phyloP scores from a whole-genome alignment of 1,140 invertebrate species.

The Euura saliciscinereae region DNA sequence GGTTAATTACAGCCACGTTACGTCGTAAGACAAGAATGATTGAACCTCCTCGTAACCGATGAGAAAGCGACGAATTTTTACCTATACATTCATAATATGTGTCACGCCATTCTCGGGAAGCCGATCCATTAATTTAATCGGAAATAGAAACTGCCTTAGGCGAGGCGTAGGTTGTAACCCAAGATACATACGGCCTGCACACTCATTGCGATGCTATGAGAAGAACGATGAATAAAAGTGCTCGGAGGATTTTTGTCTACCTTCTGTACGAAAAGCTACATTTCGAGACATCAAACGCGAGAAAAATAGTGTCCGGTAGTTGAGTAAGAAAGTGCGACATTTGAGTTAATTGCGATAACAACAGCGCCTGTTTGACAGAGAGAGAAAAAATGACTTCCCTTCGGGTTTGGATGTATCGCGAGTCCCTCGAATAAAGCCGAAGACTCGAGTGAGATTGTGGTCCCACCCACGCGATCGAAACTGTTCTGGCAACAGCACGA shows the following conservation, averaged over 20 bases:
- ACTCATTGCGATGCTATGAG: not conserved
- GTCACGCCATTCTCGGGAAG: not conserved
- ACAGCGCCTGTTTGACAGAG: not conserved
- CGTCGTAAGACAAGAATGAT: no score
- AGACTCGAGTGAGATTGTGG: not conserved
- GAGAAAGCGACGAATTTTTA: not conserved
- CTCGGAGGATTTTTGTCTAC: not conserved
- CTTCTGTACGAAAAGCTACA: not conserved
- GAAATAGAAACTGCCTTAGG: not conserved
- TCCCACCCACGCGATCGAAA: constrained; percentile 1
- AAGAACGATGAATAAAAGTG: not conserved
- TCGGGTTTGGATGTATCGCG: not conserved
- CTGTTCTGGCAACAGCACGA: constrained; percentile 1
- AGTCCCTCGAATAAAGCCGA: not conserved
- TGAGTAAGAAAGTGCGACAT: not conserved
- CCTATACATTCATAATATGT: not conserved
- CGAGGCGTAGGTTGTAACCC: not conserved
- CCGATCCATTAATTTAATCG: not conserved
- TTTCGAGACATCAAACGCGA: not conserved
- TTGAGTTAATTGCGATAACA: not conserved
- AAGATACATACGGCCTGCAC: not conserved
- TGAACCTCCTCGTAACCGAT: no score
- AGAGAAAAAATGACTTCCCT: not conserved
- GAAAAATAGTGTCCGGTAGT: not conserved
- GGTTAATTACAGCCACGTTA: no score